A percentile compares a stretch with the other conserved stretches of the same genome.
Conservation (phyloP, 2,888 invertebrate genomes). For the Flexamia atlantica region DNA sequence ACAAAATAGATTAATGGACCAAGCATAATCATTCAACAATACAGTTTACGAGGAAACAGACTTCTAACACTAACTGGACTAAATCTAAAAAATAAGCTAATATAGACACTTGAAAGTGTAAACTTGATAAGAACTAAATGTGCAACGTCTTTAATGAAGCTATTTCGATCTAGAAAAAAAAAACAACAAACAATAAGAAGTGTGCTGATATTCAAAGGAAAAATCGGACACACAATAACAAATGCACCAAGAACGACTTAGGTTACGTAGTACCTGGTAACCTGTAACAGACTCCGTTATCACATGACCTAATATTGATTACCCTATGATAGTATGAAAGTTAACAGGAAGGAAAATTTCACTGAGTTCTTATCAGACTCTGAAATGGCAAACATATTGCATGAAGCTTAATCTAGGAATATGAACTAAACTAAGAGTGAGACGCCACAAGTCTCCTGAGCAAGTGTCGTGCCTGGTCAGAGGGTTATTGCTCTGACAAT, state of each 20-base stretch:
- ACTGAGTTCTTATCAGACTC: slow-evolving; percentile 34
- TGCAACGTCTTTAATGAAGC: slow-evolving; percentile 31
- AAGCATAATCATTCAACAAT: slow-evolving; percentile 6
- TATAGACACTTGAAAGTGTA: slow-evolving; percentile 19
- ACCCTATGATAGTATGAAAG: slow-evolving; percentile 43
- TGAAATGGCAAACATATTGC: slow-evolving; percentile 43
- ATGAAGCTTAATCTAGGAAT: slow-evolving; percentile 40
- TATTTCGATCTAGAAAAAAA: slow-evolving; percentile 14
- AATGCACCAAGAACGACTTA: slow-evolving; percentile 45
- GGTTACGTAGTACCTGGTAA: slow-evolving; percentile 55
- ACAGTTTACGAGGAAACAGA: slow-evolving; percentile 16
- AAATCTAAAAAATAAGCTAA: slow-evolving; percentile 45
- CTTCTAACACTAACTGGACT: slow-evolving; percentile 51
- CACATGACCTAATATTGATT: slow-evolving; percentile 40
- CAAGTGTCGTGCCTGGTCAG: neutral
- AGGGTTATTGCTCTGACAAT: slow-evolving; percentile 50
- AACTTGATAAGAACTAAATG: slow-evolving; percentile 23
- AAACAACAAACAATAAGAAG: neutral
- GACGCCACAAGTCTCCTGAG: slow-evolving; percentile 50
- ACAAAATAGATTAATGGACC: neutral
- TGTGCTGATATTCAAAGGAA: slow-evolving; percentile 25
- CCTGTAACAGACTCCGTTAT: slow-evolving; percentile 47
- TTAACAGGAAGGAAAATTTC: slow-evolving; percentile 55
- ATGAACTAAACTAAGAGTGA: slow-evolving; percentile 49
- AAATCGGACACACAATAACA: slow-evolving; percentile 35